Conservation (phyloP, 2,888 invertebrate species). For the Matsumyia berberina region DNA sequence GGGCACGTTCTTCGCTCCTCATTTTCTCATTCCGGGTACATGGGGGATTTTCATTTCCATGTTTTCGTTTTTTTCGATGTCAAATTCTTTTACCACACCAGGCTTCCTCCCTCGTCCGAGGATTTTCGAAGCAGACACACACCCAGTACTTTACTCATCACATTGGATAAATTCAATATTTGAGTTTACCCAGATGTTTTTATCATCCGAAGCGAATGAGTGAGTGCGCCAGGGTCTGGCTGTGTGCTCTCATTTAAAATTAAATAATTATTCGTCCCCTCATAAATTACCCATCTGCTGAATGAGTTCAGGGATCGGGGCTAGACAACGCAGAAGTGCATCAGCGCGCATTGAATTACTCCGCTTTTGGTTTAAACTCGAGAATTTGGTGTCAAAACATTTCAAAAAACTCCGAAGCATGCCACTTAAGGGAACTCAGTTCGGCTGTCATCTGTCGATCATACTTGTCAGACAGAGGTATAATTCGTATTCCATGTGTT, state of each 20-base stretch:
- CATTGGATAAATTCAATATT: constrained; percentile 64
- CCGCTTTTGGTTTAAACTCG: background rate
- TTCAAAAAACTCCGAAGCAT: constrained; percentile 26
- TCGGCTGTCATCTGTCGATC: constrained; percentile 64
- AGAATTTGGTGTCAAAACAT: constrained; percentile 59
- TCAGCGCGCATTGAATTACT: constrained; percentile 29
- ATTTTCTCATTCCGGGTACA: constrained; percentile 39
- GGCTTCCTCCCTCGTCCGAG: background rate
- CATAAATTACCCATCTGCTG: constrained; percentile 61
- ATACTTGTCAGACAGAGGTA: constrained; percentile 33
- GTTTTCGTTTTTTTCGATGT: constrained; percentile 61
- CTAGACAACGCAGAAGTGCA: constrained; percentile 23
- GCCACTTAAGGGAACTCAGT: constrained; percentile 61
- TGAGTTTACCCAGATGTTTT: constrained; percentile 68
- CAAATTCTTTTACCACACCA: constrained; percentile 61
- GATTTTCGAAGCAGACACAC: constrained; percentile 24
- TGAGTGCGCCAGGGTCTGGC: background rate
- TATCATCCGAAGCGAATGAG: constrained; percentile 14
- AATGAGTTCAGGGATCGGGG: constrained; percentile 30
- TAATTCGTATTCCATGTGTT: constrained; percentile 25
- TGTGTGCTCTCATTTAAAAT: constrained; percentile 55
- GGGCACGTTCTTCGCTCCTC: constrained; percentile 29
- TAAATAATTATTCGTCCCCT: constrained; percentile 65
- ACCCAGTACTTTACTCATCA: constrained; percentile 59
- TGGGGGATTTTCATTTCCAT: constrained; percentile 4